phyloP scores from a whole-genome alignment of 1,140 invertebrate genomes.

The Eufriesea mexicana region DNA sequence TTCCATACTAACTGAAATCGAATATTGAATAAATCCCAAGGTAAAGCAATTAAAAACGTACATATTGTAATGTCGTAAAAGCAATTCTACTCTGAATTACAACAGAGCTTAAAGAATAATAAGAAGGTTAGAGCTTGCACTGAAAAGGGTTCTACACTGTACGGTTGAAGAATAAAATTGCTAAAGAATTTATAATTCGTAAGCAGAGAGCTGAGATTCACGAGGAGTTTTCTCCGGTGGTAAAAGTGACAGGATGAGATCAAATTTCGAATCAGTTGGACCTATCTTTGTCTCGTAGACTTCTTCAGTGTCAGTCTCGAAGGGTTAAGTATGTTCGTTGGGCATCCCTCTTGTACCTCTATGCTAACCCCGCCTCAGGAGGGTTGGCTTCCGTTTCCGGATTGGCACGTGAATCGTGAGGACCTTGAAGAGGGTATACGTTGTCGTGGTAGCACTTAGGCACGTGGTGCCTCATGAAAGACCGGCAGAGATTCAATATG shows the following conservation, averaged over 20 bases:
- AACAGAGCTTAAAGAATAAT: too few relatives aligned
- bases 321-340: constrained; percentile 74
- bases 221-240: background rate
- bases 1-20: too few relatives aligned
- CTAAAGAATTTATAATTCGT: background rate
- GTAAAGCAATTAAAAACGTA: too few relatives aligned
- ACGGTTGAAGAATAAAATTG: too few relatives aligned
- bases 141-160: too few relatives aligned
- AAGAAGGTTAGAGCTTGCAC: too few relatives aligned
- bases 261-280: constrained; percentile 68
- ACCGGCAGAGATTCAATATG: constrained; percentile 69
- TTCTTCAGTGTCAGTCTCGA: constrained; percentile 55
- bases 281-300: constrained; percentile 41
- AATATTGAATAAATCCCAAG: too few relatives aligned
- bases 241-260: constrained; percentile 56
- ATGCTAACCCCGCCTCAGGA: constrained; percentile 50
- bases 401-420: constrained; percentile 73
- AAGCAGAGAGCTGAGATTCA: background rate
- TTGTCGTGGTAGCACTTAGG: constrained; percentile 75
- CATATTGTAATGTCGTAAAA: too few relatives aligned
- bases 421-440: constrained; percentile 71
- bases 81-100: too few relatives aligned
- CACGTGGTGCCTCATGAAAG: constrained; percentile 77
- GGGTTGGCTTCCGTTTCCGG: constrained; percentile 79
- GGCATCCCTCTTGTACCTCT: constrained; percentile 59